phyloP scores from a whole-genome alignment of 2,113 vertebrate species.

The Ctenodactylus gundi region DNA sequence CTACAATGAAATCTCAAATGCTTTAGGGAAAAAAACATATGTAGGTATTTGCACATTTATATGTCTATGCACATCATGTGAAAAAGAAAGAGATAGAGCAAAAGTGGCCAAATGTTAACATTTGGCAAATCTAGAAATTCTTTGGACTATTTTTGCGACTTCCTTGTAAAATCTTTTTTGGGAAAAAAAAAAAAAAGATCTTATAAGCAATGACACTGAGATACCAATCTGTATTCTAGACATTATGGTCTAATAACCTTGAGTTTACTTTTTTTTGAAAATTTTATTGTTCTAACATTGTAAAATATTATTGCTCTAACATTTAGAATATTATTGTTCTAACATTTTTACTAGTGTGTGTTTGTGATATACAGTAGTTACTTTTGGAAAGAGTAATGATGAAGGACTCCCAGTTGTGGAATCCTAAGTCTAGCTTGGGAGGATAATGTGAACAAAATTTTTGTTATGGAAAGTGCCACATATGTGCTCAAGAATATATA shows the following conservation, averaged over 20 bases:
- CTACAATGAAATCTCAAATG: neutral
- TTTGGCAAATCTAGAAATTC: neutral
- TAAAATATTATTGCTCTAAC: too few relatives aligned
- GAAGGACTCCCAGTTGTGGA: neutral
- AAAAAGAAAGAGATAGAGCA: neutral
- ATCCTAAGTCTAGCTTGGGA: neutral
- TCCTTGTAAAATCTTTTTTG: neutral
- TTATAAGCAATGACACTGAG: neutral
- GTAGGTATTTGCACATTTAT: neutral
- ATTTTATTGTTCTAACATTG: too few relatives aligned
- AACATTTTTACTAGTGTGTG: too few relatives aligned
- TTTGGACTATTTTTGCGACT: neutral
- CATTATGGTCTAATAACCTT: neutral
- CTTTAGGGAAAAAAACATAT: neutral
- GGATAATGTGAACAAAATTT: neutral
- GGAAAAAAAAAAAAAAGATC: neutral
- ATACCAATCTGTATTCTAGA: neutral
- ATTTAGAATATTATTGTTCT: too few relatives aligned
- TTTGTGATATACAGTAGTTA: too few relatives aligned
- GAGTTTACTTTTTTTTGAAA: conserved; percentile 3
- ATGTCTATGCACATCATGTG: neutral
- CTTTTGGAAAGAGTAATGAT: neutral
- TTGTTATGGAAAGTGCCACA: neutral
- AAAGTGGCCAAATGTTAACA: neutral
- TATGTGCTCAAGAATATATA: neutral